Base-by-base conservation (phyloP, 2,113 vertebrate species). In the Dicrurus megarhynchus region DNA sequence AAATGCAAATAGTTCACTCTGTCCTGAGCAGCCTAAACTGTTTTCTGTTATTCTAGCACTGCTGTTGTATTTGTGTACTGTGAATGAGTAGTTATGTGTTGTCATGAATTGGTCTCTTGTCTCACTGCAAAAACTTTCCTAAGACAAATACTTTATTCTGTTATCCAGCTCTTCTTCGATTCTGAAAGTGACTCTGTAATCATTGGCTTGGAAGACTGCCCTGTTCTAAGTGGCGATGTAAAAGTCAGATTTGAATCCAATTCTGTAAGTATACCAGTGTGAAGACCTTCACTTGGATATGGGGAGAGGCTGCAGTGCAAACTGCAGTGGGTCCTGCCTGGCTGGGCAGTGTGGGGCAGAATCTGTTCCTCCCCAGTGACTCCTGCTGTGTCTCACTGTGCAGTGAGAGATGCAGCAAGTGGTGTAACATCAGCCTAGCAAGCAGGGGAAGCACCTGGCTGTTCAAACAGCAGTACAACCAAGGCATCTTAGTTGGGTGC, bases 211-310 rank as follows among this genome's bases (percentile, higher is more conserved):
- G 95, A 98, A 90, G 93, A 97, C 33, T 98, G 98, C 65, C 99
- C 99, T 41, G 84, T 98, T 46, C 94, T 99, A 53, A 97, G 97
- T 33, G 98, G 99, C 6, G 99, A 99, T 56, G 98, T 99, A 30
- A 99, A 99, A 97, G 95, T 99, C 97, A 98, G 98, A 97, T 99
- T 99, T 98, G 98, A 99, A 53, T 99, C 98, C 0, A 97, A 41
- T 76, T 98, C 98, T 47, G 99, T 99, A 96, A 99, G 99, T 99
- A 57, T 21, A 63, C 70, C 6, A 10, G 37, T 15, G 9, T 27
- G 8, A 47, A 49, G 39, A 56, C 7, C 9, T 21, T 57, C 5
- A 3, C 8, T 2, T 56, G 33, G 56, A 17, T 19, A 3, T 47
- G 30, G 19, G 44, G 15, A 28, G 67, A 47, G 55, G 46, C 70